Base-by-base conservation (phyloP, 2,797 vertebrate species). In the Protonibea diacanthus region DNA sequence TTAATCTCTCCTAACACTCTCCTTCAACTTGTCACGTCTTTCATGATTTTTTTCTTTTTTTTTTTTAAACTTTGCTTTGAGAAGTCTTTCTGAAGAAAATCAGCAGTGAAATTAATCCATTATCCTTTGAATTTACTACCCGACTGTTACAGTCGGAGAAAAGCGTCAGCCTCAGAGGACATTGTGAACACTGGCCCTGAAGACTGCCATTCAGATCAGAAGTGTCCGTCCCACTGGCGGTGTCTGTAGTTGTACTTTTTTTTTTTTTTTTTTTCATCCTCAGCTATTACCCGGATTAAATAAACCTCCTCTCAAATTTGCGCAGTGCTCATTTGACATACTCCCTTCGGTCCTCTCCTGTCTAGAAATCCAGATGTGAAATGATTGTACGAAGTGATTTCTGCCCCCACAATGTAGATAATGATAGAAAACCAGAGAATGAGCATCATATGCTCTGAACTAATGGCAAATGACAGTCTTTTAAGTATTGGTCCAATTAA, bases 231-330 rank as follows among this genome's bases (percentile, higher is more conserved):
- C 71, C 44, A 55, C 38, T 74, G 65, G 53, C 42, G 23, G 14
- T 47, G n/a, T 59, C 58, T 78, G 55, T 2, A 20, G 27, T 51
- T 67, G 40, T 40, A 53, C 12, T 27, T 21, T 33, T 29, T 45
- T 21, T 20, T 21, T 23, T 14, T 38, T 47, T 49, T 47, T 40
- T 7, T 45, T 6, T 0, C 53, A 18, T 62, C 45, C 42, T 56
- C 33, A 57, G 38, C 64, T 14, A 79, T 83, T 55, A 80, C n/a
- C 62, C 61, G 11, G 49, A 71, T 77, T 49, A 70, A 67, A 74
- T 64, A 68, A 69, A 59, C 11, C 67, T 76, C n/a, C 21, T 59
- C 67, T 79, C 56, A 77, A 59, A 27, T 64, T 20, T 8, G 48
- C 60, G 27, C 25, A n/a, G 33, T 49, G 44, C 64, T 60, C 48